Evolutionary conservation across 2,797 vertebrate species (phyloP), one percentile per base, ranked within the genome.

Genomic region (Kryptolebias ocellatus): DNA sequence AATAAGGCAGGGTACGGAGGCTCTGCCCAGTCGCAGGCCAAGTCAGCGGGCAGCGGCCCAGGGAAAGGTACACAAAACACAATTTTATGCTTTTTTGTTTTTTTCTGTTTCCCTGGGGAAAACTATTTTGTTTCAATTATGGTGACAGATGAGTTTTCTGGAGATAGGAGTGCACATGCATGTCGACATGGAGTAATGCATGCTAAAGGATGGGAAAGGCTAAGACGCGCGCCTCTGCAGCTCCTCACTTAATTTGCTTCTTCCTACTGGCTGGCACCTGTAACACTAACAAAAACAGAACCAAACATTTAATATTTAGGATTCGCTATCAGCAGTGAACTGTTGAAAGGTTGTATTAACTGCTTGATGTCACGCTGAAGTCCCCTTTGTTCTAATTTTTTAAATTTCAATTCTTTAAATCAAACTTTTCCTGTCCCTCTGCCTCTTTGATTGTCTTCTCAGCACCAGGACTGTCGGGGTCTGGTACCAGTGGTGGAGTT

Each of bases 1-100:
- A 94, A 92, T 92, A 99, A 99, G 93, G 95, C 95, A 87, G 95
- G 94, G 81, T 99, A 98, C 85, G 95, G 95, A 89, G 95, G 95
- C 78, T 94, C 95, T 83, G 95, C 94, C 69, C 98, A 97, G 93
- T 93, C 96, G 89, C 95, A 97, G 93, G 95, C 91, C 94, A 99
- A 98, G 92, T 90, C 95, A 81, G 90, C 95, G 78, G 94, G 94
- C 87, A 90, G 95, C 87, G 96, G 95, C 90, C 94, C 96, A 81
- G 96, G 95, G 88, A 99, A 99, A 98, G 98, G 98, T 98, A 95
- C 91, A 78, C 59, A 73, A 70, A 50, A 75, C 74, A 79, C 72
- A 52, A 55, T 64, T 65, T 63, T 57, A 75, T 72, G 57, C 67
- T 7, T 29, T 18, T 27, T 68, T 69, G 62, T 60, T 54, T 63